Evolutionary conservation across 2,113 vertebrate species (phyloP).

Genomic region (Ifrita kowaldi): DNA sequence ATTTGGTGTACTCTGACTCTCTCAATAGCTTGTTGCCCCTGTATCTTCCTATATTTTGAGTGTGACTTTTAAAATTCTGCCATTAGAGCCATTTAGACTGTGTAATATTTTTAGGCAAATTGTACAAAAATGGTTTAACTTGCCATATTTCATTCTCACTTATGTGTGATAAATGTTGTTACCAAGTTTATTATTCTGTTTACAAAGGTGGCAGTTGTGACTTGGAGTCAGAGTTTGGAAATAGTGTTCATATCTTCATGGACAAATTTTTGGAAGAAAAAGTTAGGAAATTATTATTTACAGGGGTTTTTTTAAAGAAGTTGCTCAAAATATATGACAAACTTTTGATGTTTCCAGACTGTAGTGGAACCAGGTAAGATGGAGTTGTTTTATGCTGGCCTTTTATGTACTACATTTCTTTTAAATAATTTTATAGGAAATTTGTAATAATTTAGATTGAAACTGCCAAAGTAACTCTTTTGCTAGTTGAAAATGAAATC

Average conservation of each 20-base stretch:
- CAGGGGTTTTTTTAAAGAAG: background rate
- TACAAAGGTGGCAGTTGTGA: background rate
- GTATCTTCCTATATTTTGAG: background rate
- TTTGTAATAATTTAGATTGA: background rate
- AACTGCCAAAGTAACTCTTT: background rate
- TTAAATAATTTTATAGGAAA: background rate
- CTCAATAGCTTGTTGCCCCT: background rate
- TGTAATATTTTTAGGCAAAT: background rate
- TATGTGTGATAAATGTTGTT: background rate
- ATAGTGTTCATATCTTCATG: background rate
- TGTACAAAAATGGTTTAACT: background rate
- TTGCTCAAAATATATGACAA: background rate
- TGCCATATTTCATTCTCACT: background rate
- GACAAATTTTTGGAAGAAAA: background rate
- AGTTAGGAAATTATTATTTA: background rate
- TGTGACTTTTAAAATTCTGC: background rate
- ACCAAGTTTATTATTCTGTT: background rate
- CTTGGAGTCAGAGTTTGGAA: background rate
- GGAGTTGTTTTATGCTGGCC: background rate
- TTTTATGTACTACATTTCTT: background rate
- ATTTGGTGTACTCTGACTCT: background rate
- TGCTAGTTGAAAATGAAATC: background rate
- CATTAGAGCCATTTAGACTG: background rate
- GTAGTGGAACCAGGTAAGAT: background rate
- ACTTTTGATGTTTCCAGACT: background rate